Percentiles rank a stretch among this genome's conserved stretches.
phyloP scores from a whole-genome alignment of 2,888 invertebrate genomes.

The Drosophila emarginata region DNA sequence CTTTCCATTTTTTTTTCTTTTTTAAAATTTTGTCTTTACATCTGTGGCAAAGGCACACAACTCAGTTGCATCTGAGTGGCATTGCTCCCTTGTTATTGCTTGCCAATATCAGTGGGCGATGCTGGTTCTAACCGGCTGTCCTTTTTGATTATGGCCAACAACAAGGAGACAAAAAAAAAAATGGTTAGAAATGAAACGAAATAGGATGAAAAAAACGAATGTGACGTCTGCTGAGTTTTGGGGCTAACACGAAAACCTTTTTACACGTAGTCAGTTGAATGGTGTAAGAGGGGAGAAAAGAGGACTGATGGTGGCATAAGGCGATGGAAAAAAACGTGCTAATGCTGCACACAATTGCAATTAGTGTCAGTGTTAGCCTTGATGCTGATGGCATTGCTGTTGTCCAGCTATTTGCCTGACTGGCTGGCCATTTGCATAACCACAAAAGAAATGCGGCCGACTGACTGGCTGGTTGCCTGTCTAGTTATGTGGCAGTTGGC shows the following conservation, averaged over 20 bases:
- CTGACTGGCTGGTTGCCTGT: conserved; percentile 21
- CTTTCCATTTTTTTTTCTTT: not conserved
- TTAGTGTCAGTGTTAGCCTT: conserved; percentile 67
- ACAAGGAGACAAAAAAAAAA: conserved; percentile 50
- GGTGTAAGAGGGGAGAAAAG: not conserved
- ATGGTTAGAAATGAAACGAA: not conserved
- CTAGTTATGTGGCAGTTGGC: conserved; percentile 25
- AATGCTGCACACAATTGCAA: conserved; percentile 75
- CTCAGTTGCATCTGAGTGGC: conserved; percentile 15
- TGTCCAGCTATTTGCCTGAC: conserved; percentile 30
- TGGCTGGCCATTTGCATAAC: conserved; percentile 61
- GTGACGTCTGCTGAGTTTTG: conserved; percentile 41
- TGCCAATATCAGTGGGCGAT: conserved; percentile 55
- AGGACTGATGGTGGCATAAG: not conserved
- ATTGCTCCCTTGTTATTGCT: conserved; percentile 43
- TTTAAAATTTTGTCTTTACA: not conserved
- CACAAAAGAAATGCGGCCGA: conserved; percentile 62
- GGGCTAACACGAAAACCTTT: conserved; percentile 54
- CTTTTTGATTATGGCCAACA: conserved; percentile 71
- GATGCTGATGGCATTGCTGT: conserved; percentile 9
- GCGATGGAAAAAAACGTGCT: conserved; percentile 47
- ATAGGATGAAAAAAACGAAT: conserved; percentile 7
- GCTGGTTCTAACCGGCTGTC: conserved; percentile 37
- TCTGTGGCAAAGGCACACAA: conserved; percentile 22
- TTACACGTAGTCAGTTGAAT: conserved; percentile 27